Evolutionary conservation across 2,888 invertebrate species (phyloP).

Genomic region (Lamproptera curius): DNA sequence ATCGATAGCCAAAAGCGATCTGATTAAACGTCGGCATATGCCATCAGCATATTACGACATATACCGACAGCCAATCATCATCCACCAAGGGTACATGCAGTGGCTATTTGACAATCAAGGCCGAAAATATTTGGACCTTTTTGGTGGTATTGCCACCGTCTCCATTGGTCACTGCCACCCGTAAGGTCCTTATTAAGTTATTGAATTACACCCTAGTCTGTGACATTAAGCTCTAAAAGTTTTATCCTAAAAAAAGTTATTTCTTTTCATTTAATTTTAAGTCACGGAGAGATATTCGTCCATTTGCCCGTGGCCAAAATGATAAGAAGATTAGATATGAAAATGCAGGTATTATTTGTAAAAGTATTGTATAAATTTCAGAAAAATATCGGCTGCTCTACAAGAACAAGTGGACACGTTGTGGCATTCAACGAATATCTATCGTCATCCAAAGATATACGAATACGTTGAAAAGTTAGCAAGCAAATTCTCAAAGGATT

Average conservation of each 20-base stretch:
- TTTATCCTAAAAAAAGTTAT: background rate
- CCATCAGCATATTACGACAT: conserved; percentile 85
- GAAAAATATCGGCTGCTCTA: conserved; percentile 90
- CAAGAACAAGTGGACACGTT: conserved; percentile 87
- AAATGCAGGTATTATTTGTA: too few relatives aligned
- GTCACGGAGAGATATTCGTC: background rate
- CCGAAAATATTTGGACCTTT: conserved; percentile 94
- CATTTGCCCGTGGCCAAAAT: too few relatives aligned
- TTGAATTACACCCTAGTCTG: background rate
- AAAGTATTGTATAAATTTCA: too few relatives aligned
- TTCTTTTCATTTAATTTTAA: conserved; percentile 79
- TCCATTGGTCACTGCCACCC: conserved; percentile 99
- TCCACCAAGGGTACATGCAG: conserved; percentile 93
- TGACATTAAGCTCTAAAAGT: background rate
- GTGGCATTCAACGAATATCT: conserved; percentile 96
- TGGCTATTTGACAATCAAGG: conserved; percentile 94
- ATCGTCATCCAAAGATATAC: conserved; percentile 92
- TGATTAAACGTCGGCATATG: conserved; percentile 80
- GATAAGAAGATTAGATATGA: too few relatives aligned
- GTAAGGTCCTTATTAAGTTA: conserved; percentile 77
- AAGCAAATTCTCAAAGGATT: conserved; percentile 88
- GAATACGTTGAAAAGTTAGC: conserved; percentile 92
- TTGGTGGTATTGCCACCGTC: conserved; percentile 97
- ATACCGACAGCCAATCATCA: conserved; percentile 89
- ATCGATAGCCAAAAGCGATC: conserved; percentile 75